These are phyloP conservation scores for Bactericera cockerelli DNA, from an alignment of 1,140 invertebrate species.

Conservation along the genomic window DNA sequence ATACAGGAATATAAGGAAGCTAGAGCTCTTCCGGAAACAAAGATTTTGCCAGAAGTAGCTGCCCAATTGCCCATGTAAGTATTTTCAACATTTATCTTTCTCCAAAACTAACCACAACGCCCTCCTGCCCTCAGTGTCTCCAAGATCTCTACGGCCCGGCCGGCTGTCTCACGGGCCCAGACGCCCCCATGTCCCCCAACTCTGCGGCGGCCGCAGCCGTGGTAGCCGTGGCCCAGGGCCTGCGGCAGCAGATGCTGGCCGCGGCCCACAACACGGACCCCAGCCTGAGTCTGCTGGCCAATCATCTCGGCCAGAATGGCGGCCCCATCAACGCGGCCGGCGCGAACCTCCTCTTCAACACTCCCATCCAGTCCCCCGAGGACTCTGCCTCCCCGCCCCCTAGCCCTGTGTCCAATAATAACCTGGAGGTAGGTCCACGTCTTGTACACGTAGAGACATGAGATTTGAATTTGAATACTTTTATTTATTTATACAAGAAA, in stretches of 20 bases:
- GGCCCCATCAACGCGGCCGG: conserved; percentile 30
- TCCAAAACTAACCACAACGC: too few relatives aligned
- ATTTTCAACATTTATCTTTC: too few relatives aligned
- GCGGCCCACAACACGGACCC: conserved; percentile 38
- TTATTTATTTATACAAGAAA: too few relatives aligned
- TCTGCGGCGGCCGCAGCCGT: conserved; percentile 47
- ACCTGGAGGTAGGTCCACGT: conserved; percentile 18
- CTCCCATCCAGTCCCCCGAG: conserved; percentile 15
- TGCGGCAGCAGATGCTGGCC: conserved; percentile 52
- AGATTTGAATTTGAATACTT: not conserved
- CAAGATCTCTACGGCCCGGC: conserved; percentile 5
- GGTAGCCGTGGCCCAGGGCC: conserved; percentile 51
- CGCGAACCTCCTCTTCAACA: conserved; percentile 27
- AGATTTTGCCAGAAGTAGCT: not conserved
- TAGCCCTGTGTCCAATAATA: conserved; percentile 17
- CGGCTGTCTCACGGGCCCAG: conserved; percentile 14
- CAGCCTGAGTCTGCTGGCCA: conserved; percentile 36
- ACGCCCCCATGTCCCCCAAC: conserved; percentile 36
- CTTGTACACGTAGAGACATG: not conserved
- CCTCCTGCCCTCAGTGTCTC: not conserved
- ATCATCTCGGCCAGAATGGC: conserved; percentile 28
- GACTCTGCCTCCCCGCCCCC: conserved; percentile 13
- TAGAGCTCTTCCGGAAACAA: too few relatives aligned
- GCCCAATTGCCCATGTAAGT: not conserved
- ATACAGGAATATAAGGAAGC: too few relatives aligned